Evolutionary conservation across 30 jellyfish, hydroid and myxozoan species (phyloP).

Genomic region (Aurelia sp.): DNA sequence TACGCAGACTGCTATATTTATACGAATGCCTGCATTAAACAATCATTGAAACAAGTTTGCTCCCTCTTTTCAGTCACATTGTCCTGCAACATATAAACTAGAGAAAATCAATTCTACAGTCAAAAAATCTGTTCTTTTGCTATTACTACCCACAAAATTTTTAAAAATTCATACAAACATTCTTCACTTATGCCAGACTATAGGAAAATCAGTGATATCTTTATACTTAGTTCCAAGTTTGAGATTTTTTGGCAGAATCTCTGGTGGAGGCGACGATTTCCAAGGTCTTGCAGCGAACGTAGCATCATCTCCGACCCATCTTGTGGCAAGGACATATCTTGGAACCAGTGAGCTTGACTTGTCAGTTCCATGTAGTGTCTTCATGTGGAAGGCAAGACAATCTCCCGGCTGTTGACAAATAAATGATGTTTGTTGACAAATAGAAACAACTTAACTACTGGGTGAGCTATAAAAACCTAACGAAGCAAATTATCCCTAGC

Average conservation of each 20-base stretch:
- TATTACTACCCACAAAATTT: too few relatives aligned
- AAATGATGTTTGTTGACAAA: neutral
- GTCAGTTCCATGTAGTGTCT: slow-evolving; percentile 71
- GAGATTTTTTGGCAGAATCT: slow-evolving; percentile 43
- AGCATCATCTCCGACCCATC: slow-evolving; percentile 92
- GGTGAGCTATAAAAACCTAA: too few relatives aligned
- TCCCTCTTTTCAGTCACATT: too few relatives aligned
- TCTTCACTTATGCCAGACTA: slow-evolving; percentile 25
- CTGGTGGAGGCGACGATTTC: slow-evolving; percentile 85
- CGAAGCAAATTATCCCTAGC: too few relatives aligned
- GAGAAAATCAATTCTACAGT: too few relatives aligned
- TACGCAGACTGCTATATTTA: too few relatives aligned
- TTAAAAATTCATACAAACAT: too few relatives aligned
- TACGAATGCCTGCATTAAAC: too few relatives aligned
- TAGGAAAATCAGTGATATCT: slow-evolving; percentile 38
- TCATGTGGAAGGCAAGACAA: slow-evolving; percentile 87
- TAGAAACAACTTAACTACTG: too few relatives aligned
- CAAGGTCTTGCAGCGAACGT: slow-evolving; percentile 75
- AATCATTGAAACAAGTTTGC: too few relatives aligned
- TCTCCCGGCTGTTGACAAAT: slow-evolving; percentile 84
- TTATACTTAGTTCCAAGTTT: slow-evolving; percentile 17
- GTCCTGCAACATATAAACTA: too few relatives aligned
- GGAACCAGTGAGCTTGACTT: slow-evolving; percentile 11
- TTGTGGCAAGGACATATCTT: slow-evolving; percentile 78
- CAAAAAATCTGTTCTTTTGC: too few relatives aligned